Evolutionary conservation across 2,888 invertebrate genomes (phyloP), one percentile per base, ranked within the genome.

Genomic region (Julus scanicus): DNA sequence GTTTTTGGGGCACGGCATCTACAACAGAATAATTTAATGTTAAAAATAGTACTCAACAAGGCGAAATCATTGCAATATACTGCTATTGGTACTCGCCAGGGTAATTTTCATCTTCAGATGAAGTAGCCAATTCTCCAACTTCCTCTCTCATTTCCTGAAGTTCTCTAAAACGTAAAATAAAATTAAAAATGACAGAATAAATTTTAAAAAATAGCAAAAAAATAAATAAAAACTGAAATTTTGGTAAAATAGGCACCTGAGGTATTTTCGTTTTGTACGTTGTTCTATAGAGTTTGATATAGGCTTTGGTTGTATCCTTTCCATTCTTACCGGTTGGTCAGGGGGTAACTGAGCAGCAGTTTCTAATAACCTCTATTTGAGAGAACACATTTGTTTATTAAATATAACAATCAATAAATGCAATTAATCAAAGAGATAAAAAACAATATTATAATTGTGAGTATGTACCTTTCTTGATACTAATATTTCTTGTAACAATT

Each of bases 61-160:
- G 8, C 17, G 5, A 20, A 15, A 84, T 80, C 8, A 80, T 80
- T 40, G 20, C 40, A 85, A 4, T 85, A 48, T 15, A 39, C 48
- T 20, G 15, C 39, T n/a, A 44, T n/a, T 85, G n/a, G 3, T 85
- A 15, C 86, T 39, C 29, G 92, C 92, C 95, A 83, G 95, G 95
- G 91, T 95, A 95, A 90, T 95, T 95, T 90, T 97, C 97, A 92
- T 96, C 96, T 90, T 96, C 96, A 48, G 96, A 95, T 89, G 92
- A 92, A 3, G 92, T 91, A 29, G 91, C 94, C 93, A 90, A 92
- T 48, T 95, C 94, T n/a, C 95, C 95, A 87, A 95, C 94, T 90
- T 96, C 95, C 90, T 95, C 94, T 90, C 95, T 93, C 48, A 97
- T 94, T 88, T 95, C 94, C 86, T 94, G 93, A 86, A 97, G 92